Base-by-base conservation (phyloP, 2,797 vertebrate species). In the Takifugu rubripes region DNA sequence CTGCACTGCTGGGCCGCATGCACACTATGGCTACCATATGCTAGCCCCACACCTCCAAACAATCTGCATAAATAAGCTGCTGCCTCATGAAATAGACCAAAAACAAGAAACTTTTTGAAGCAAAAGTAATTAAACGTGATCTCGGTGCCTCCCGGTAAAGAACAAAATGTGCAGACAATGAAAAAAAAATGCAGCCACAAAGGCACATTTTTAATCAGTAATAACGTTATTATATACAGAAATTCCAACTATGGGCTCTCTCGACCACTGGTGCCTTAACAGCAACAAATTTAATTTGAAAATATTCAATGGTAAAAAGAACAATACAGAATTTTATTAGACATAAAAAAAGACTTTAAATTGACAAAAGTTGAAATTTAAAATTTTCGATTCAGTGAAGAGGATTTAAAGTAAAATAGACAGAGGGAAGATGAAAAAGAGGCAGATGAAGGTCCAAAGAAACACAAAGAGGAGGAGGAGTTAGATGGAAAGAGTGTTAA, bases 1-100 rank as follows among this genome's bases (percentile, higher is more conserved):
- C 49, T 24, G 58, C 12, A 1, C 11, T 29, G 27, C n/a, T 61
- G 3, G 27, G 45, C 52, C 24, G 59, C 33, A 16, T 31, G 27
- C 59, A 69, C 21, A 48, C 5, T 43, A 48, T 43, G 17, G 24
- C 29, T 54, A 54, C 6, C 16, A 31, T 16, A 49, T 54, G 40
- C 5, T 29, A n/a, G 50, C 50, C 62, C 53, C 17, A 17, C 45
- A 3, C 31, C 6, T 9, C 5, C 4, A 46, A 31, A 46, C 52
- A 47, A 46, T 52, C 15, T 5, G 8, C 4, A 43, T 43, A 33
- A 33, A 33, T 10, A 33, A 9, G 11, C 15, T n/a, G 6, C 5
- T 17, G 1, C 43, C 15, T 44, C 5, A 44, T n/a, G n/a, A 44
- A 44, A 44, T 44, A 17, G 5, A 44, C 15, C 42, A 43, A 16